Evolutionary conservation across 1,140 invertebrate species (phyloP), one percentile per base, ranked within the genome.

Genomic region (Acromyrmex heyeri): DNA sequence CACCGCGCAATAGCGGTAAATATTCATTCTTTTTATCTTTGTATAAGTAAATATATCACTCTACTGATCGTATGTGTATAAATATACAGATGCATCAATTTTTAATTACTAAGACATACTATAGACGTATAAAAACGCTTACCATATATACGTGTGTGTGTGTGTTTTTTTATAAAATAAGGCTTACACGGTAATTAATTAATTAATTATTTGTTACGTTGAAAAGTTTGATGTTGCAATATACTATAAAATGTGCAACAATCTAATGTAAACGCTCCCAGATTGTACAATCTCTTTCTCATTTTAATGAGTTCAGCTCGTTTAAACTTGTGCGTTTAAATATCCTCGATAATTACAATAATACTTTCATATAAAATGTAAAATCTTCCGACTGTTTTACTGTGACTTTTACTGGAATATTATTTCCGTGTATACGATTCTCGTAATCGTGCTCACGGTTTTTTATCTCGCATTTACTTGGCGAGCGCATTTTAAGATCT

Each of bases 11-110:
- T 21, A 27, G n/a, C 55, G 1, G 18, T 75, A 57, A 34, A 75
- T 59, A 57, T 30, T 34, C 18, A 24, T 10, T 57, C 53, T 3
- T 57, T 57, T 57, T 38, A 38, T 57, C 27, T 30, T 59, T 38
- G 53, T 73, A 55, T 14, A 34, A 16, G 30, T 75, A 76, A 61
- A 44, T 21, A 61, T 59, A 76, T 24, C 38, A 16, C 65, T 69
- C 6, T 27, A 24, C 65, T 69, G 65, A 48, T 69, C n/a, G 65
- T 50, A 3, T 24, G 16, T 10, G 44, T 69, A 76, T 61, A 76
- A 61, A 44, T 76, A 76, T 57, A 57, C 3, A 21, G 14, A 38
- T n/a, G n/a, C 21, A 76, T 75, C 18, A 76, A 21, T 61, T 61
- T 59, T 76, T 38, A 44, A 44, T 21, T 14, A 18, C n/a, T 21